Base-by-base conservation (phyloP, 2,797 vertebrate species). In the Lepilemur ruficaudatus region DNA sequence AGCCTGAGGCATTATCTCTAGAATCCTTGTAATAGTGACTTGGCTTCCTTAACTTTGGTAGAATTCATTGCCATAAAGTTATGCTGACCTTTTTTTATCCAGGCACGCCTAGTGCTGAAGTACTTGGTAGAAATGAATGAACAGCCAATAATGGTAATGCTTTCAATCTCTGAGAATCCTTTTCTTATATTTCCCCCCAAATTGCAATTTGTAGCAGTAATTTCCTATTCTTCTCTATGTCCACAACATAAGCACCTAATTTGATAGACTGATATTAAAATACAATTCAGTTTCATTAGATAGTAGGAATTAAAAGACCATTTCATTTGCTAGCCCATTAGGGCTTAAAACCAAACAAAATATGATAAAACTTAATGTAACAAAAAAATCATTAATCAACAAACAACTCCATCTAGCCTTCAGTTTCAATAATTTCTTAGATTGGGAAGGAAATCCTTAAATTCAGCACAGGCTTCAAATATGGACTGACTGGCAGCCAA, bases 281-380 rank as follows among this genome's bases (percentile, higher is more conserved):
- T 69, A 91, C 69, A 90, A 88, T 95, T 96, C 38, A 79, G 76
- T 96, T 79, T 23, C 1, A 22, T 87, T 70, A 93, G 12, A 43
- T 50, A 88, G 67, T 76, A 92, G 52, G 22, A 97, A 94, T 98
- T 90, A 92, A 95, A 96, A 95, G 65, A 25, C 12, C 48, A 83
- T 76, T 95, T 94, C 9, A 92, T 89, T 52, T 86, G 38, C 50
- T 72, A 97, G 46, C 14, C 4, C 7, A 65, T 59, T 81, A 88
- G 11, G 7, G n/a, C 59, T 94, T 73, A 73, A 75, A 92, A 94
- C 22, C 20, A 89, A 96, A 91, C 14, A 35, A 94, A 96, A 93
- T 9, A 61, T 78, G 59, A 41, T 79, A 89, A 78, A 93, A 63
- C 72, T 48, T 50, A 92, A 85, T 30, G 70, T 70, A 28, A 20